phyloP scores from a whole-genome alignment of 1,140 invertebrate species.

The Trialeurodes vaporariorum region DNA sequence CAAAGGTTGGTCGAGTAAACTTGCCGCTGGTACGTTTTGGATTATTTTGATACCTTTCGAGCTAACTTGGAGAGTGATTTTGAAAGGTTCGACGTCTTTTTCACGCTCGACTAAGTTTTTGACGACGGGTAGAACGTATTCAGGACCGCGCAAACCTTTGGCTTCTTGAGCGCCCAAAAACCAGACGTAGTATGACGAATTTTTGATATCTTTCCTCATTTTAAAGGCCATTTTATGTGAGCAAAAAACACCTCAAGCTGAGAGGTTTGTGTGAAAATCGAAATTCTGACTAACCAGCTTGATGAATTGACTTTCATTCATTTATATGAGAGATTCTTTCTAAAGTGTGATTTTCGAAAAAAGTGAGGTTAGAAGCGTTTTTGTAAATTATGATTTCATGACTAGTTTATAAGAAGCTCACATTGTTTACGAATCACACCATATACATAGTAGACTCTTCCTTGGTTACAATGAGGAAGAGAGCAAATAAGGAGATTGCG shows the following conservation, averaged over 20 bases:
- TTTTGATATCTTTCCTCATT: conserved; percentile 76
- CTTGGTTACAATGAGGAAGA: too few species aligned
- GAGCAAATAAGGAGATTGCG: too few species aligned
- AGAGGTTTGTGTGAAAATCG: neutral
- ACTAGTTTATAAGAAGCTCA: neutral
- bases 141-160: conserved; percentile 68
- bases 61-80: conserved; percentile 77
- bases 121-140: conserved; percentile 71
- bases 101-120: conserved; percentile 71
- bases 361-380: neutral
- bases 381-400: neutral
- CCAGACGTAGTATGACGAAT: conserved; percentile 95
- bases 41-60: conserved; percentile 89
- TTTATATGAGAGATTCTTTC: too few species aligned
- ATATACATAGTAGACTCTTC: too few species aligned
- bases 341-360: too few species aligned
- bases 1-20: conserved; percentile 11
- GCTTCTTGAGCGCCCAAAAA: conserved; percentile 93
- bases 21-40: conserved; percentile 44
- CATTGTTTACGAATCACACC: too few species aligned
- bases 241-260: neutral
- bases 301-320: too few species aligned
- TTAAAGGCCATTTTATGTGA: neutral
- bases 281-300: too few species aligned
- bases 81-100: conserved; percentile 76